Base-by-base conservation (phyloP, 2,888 invertebrate species). In the Clistopyga incitator region DNA sequence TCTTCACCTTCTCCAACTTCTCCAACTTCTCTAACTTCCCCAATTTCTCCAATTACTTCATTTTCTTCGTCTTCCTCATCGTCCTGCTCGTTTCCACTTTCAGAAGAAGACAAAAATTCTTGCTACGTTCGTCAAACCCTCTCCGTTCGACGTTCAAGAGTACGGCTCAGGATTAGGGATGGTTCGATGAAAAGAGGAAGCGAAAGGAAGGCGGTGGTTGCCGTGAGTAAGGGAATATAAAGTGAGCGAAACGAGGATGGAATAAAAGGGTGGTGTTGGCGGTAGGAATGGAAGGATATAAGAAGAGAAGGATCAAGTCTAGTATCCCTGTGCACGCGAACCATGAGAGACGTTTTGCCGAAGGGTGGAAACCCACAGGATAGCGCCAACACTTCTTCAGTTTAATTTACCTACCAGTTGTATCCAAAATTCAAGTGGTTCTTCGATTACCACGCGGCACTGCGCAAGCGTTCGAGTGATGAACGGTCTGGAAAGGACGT, bases 361-460 rank as follows among this genome's bases (percentile, higher is more conserved):
- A 72, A 45, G 45, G 56, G 42, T 25, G 72, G 47, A 59, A 59
- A 72, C 59, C 70, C 52, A 54, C 52, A 38, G 70, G 52, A 74
- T 61, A 72, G 38, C 47, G 23, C 20, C 61, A 59, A 74, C 78
- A 68, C 82, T 78, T 78, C 72, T 82, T 82, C 81, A 71, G 71
- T 77, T 81, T 81, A 81, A 81, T 81, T 81, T 81, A 81, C 71
- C 71, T 65, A 72, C 71, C 64, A 65, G 77, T 81, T 81, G 77
- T 77, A 67, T 67, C 71, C 65, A 68, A 81, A 77, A 81, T 81
- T 81, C 81, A 59, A 81, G 56, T 67, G 81, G 76, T 77, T 67
- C 77, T 67, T 81, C 77, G 77, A 81, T 81, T 77, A 50, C 71
- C 56, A 56, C 71, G 47, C 13, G 18, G 72, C 18, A 25, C 45